These are phyloP conservation scores for Pachyrhynchus sulphureomaculatus DNA, from an alignment of 1,140 invertebrate genomes.

Conservation along the genomic window DNA sequence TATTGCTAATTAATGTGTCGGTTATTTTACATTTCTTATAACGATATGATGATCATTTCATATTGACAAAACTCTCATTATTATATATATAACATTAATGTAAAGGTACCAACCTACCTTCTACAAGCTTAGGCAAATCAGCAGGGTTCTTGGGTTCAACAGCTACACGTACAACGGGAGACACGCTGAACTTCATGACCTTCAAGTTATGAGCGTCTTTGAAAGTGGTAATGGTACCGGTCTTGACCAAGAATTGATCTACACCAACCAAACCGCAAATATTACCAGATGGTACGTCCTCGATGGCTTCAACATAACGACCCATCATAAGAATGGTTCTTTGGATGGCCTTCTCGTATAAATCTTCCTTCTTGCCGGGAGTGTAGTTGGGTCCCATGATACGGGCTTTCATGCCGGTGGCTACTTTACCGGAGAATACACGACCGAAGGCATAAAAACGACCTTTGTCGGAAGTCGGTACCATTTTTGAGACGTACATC, in stretches of 20 bases:
- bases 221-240: conserved; percentile 98
- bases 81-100: too few relatives aligned
- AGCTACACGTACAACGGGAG: conserved; percentile 98
- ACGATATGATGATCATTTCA: too few relatives aligned
- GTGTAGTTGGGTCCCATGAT: conserved; percentile 98
- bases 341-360: conserved; percentile 99
- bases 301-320: conserved; percentile 98
- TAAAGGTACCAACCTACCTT: conserved; percentile 63
- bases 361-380: conserved; percentile 98
- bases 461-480: conserved; percentile 98
- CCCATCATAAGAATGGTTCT: conserved; percentile 99
- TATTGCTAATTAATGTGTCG: too few relatives aligned
- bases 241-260: conserved; percentile 99
- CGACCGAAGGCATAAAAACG: conserved; percentile 99
- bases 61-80: too few relatives aligned
- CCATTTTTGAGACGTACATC: conserved; percentile 99
- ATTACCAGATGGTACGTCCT: conserved; percentile 99
- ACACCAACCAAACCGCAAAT: conserved; percentile 99
- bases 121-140: conserved; percentile 97
- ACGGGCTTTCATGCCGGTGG: conserved; percentile 93
- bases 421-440: conserved; percentile 96
- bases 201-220: conserved; percentile 99
- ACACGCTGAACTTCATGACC: conserved; percentile 99
- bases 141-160: conserved; percentile 99
- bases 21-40: too few relatives aligned